Evolutionary conservation across 2,888 invertebrate species (phyloP).

Genomic region (Cephus sareptanus): DNA sequence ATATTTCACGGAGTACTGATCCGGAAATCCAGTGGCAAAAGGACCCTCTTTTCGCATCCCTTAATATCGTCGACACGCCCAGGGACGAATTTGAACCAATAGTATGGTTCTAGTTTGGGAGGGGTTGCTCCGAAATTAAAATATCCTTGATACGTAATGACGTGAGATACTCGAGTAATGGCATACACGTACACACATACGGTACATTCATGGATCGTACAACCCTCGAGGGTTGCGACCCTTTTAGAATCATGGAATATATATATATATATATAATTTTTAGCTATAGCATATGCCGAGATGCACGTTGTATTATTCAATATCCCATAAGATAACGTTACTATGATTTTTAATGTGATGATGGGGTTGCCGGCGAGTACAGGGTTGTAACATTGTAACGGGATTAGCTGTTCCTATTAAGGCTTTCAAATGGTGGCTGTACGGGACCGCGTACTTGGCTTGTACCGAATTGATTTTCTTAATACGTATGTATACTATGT

Average conservation of each 20-base stretch:
- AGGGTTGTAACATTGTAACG: constrained; percentile 44
- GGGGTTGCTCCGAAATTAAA: constrained; percentile 48
- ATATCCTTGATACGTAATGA: constrained; percentile 50
- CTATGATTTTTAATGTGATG: constrained; percentile 57
- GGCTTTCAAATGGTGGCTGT: constrained; percentile 11
- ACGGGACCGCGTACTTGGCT: background rate
- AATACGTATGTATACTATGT: background rate
- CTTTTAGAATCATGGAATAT: background rate
- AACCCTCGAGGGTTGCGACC: constrained; percentile 11
- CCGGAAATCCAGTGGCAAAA: background rate
- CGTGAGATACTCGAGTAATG: constrained; percentile 34
- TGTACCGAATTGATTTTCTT: background rate
- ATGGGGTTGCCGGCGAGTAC: constrained; percentile 28
- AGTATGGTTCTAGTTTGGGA: constrained; percentile 14
- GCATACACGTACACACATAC: constrained; percentile 21
- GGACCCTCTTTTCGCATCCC: background rate
- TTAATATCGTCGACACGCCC: constrained; percentile 40
- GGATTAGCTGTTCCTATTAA: constrained; percentile 52
- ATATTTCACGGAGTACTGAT: background rate
- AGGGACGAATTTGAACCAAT: constrained; percentile 41
- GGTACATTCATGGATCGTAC: constrained; percentile 11
- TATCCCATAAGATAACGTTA: constrained; percentile 53
- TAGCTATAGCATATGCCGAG: constrained; percentile 25
- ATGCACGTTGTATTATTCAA: constrained; percentile 54
- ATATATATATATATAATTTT: background rate